phyloP scores from a whole-genome alignment of 1,140 invertebrate genomes.

The Formica exsecta region DNA sequence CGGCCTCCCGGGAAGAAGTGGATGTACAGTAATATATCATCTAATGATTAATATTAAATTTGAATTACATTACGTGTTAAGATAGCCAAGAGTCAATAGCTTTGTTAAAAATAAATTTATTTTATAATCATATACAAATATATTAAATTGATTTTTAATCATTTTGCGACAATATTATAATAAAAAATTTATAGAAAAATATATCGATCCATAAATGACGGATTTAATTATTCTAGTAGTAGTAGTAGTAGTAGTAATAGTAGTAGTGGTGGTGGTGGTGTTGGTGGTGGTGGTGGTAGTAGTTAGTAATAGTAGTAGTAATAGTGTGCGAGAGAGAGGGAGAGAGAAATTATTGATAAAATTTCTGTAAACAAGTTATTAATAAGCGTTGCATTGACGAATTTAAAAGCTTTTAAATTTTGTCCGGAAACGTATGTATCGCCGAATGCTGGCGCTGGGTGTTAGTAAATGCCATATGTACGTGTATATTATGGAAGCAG shows the following conservation, averaged over 20 bases:
- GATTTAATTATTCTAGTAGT: neutral
- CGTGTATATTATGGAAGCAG: conserved; percentile 1
- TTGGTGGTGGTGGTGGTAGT: too few relatives aligned
- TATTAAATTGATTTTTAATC: neutral
- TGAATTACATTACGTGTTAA: neutral
- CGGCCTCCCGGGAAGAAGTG: neutral
- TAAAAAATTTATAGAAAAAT: neutral
- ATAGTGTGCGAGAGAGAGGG: neutral
- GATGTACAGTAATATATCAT: neutral
- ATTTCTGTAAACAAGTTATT: neutral
- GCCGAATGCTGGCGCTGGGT: neutral
- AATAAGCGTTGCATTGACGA: neutral
- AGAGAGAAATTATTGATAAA: neutral
- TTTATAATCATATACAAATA: neutral
- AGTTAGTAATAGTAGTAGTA: neutral
- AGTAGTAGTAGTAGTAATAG: too few relatives aligned
- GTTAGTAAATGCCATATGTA: neutral
- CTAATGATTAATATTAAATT: conserved; percentile 33
- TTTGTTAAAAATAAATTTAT: neutral
- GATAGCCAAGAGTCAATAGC: neutral
- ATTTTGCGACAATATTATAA: neutral
- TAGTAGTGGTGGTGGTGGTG: too few relatives aligned
- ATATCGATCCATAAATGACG: neutral
- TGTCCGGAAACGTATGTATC: neutral
- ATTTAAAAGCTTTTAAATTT: conserved; percentile 5